phyloP scores from a whole-genome alignment of 2,797 vertebrate genomes.

The Sebastes taczanowskii region DNA sequence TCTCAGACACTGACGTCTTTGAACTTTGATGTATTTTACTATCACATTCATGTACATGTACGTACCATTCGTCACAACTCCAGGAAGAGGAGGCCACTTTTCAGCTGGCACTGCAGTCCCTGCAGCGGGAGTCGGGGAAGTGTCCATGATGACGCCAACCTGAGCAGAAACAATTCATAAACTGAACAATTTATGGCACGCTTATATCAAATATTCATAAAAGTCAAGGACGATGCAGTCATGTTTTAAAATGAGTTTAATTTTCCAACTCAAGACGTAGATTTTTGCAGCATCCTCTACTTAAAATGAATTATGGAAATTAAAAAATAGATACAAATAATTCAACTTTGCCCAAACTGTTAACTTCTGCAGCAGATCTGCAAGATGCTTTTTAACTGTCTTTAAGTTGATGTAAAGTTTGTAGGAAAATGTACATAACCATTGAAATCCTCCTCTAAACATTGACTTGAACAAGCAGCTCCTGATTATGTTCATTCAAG shows the following conservation, averaged over 20 bases:
- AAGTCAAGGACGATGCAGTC: background rate
- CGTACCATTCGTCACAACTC: background rate
- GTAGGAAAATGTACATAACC: background rate
- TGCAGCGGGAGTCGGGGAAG: accelerated
- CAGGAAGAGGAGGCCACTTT: background rate
- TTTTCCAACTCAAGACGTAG: background rate
- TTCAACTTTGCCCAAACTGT: background rate
- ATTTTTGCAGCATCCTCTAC: background rate
- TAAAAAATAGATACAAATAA: background rate
- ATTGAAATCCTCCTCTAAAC: background rate
- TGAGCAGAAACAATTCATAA: background rate
- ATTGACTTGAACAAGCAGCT: background rate
- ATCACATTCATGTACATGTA: background rate
- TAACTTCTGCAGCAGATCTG: background rate
- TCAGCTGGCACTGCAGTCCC: accelerated
- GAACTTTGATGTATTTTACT: too few relatives aligned
- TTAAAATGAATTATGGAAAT: background rate
- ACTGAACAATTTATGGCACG: background rate
- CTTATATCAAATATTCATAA: background rate
- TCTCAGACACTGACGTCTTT: background rate
- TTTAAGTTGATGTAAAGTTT: background rate
- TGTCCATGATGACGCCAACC: constrained; percentile 19
- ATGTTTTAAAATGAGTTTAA: background rate
- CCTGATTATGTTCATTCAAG: background rate
- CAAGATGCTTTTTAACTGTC: background rate